phyloP scores from a whole-genome alignment of 2,113 vertebrate species.

The Terrapene triunguis region DNA sequence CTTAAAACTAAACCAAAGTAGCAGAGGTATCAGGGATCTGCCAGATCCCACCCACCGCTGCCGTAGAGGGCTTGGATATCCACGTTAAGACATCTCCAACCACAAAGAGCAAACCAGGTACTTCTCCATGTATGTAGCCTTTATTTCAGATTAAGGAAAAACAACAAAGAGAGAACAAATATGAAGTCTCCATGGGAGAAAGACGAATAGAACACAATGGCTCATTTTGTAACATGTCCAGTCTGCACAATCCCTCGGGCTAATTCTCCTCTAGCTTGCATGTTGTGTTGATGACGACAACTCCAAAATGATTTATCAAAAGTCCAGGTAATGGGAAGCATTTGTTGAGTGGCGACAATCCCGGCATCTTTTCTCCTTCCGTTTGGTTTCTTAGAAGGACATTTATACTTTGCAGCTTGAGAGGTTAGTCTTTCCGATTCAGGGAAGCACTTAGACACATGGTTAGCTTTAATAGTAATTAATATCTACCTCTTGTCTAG shows the following conservation, averaged over 20 bases:
- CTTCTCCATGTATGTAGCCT: rapidly evolving
- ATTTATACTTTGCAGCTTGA: rapidly evolving
- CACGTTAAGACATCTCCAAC: rapidly evolving
- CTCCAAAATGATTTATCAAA: background rate
- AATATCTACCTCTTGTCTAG: background rate
- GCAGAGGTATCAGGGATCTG: background rate
- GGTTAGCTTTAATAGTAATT: background rate
- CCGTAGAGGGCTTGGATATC: rapidly evolving
- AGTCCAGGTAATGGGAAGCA: background rate
- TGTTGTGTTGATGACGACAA: background rate
- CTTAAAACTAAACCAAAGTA: background rate
- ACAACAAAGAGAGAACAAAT: background rate
- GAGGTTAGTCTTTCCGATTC: background rate
- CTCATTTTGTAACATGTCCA: background rate
- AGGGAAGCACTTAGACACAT: background rate
- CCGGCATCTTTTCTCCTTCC: background rate
- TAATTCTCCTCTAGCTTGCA: background rate
- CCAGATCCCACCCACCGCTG: background rate
- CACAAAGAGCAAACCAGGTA: background rate
- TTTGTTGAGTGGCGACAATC: background rate
- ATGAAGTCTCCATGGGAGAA: background rate
- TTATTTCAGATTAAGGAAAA: background rate
- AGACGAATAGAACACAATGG: background rate
- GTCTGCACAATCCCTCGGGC: background rate
- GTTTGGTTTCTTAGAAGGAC: rapidly evolving